Evolutionary conservation across 2,888 invertebrate species (phyloP).

Genomic region (Lepidochitona cinerea): DNA sequence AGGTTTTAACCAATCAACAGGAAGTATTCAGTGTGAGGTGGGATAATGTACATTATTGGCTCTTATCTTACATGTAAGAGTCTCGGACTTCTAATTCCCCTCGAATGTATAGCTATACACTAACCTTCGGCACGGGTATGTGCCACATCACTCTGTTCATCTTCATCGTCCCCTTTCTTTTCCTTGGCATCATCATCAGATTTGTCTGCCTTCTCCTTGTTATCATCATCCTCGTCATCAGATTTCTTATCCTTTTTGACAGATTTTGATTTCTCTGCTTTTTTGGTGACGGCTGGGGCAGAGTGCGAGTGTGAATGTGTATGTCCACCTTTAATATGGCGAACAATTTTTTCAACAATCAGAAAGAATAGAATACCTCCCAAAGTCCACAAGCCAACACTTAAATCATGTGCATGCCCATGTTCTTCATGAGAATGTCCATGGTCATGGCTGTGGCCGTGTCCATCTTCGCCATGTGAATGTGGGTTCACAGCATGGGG

Average conservation of each 20-base stretch:
- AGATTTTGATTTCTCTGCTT: background rate
- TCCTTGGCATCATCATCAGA: slow-evolving; percentile 35
- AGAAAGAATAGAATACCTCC: slow-evolving; percentile 94
- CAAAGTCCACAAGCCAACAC: slow-evolving; percentile 94
- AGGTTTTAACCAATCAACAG: no score
- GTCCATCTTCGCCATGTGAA: slow-evolving; percentile 60
- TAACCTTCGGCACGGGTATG: no score
- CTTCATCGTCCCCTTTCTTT: slow-evolving; percentile 28
- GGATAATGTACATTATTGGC: no score
- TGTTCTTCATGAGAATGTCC: slow-evolving; percentile 75
- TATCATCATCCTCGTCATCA: slow-evolving; percentile 15
- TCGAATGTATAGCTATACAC: no score
- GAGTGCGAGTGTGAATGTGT: slow-evolving; percentile 79
- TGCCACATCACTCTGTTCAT: slow-evolving; percentile 18
- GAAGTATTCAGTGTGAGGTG: no score
- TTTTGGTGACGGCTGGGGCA: slow-evolving; percentile 9
- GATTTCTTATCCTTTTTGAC: background rate
- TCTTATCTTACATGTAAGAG: no score
- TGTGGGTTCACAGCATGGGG: slow-evolving; percentile 87
- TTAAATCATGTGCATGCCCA: slow-evolving; percentile 74
- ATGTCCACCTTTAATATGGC: slow-evolving; percentile 86
- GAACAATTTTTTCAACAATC: slow-evolving; percentile 86
- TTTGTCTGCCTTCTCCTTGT: slow-evolving; percentile 19
- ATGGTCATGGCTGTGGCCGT: slow-evolving; percentile 65
- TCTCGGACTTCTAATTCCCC: no score